Evolutionary conservation across 2,797 vertebrate species (phyloP).

Genomic region (Myiotriccus ornatus): DNA sequence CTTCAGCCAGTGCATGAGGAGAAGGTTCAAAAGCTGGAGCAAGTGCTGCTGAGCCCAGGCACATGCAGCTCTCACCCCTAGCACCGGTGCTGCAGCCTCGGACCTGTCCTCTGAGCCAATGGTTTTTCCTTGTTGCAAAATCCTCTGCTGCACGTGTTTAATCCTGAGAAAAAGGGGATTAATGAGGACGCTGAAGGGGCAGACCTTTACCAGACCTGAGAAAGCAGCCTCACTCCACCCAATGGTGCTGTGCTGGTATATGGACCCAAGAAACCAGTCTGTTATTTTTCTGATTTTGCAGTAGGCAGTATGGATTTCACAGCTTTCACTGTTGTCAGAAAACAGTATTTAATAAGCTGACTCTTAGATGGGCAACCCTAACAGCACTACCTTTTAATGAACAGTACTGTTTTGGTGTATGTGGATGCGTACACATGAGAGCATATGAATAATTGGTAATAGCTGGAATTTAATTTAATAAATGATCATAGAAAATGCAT

Average conservation of each 20-base stretch:
- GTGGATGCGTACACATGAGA: neutral
- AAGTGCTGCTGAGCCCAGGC: neutral
- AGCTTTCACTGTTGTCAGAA: neutral
- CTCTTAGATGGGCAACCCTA: neutral
- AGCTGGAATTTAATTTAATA: conserved; percentile 67
- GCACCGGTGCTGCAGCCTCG: neutral
- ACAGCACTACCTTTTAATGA: neutral
- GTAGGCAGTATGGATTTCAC: neutral
- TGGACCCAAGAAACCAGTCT: neutral
- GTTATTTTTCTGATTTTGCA: neutral
- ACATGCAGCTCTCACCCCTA: fast-evolving
- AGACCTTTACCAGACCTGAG: neutral
- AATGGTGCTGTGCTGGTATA: neutral
- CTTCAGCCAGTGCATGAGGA: neutral
- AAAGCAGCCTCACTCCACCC: neutral
- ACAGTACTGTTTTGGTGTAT: neutral
- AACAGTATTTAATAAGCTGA: neutral
- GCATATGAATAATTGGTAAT: conserved; percentile 4
- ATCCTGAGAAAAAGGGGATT: neutral
- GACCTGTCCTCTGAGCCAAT: neutral
- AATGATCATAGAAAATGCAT: conserved; percentile 31
- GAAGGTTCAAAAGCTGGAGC: neutral
- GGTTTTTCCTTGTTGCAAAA: neutral
- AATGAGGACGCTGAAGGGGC: neutral
- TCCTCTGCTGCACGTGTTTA: neutral